Evolutionary conservation across 2,888 invertebrate species (phyloP).

Genomic region (Himalopsyche kuldschensis): DNA sequence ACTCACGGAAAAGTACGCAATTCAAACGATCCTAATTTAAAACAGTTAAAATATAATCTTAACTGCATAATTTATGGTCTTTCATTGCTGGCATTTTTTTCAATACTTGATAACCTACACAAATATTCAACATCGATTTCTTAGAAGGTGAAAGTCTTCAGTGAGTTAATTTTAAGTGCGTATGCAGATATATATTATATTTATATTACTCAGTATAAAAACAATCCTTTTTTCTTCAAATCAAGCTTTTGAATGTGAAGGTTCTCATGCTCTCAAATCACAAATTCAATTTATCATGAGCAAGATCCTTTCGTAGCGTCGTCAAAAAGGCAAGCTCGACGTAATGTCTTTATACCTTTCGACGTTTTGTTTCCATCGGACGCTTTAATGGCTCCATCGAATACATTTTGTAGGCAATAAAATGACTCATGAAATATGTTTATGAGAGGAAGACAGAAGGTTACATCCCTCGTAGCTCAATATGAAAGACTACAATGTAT

Average conservation of each 20-base stretch:
- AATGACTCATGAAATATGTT: slow-evolving; percentile 37
- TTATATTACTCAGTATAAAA: too few species aligned
- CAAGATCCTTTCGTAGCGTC: background rate
- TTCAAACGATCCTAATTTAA: too few species aligned
- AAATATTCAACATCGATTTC: too few species aligned
- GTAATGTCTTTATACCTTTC: background rate
- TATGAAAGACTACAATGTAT: slow-evolving; percentile 17
- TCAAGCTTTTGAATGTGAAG: background rate
- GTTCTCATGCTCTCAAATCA: background rate
- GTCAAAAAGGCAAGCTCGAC: background rate
- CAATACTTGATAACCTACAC: too few species aligned
- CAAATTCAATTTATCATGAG: background rate
- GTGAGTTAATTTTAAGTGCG: too few species aligned
- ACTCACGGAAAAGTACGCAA: too few species aligned
- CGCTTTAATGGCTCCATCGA: slow-evolving; percentile 30
- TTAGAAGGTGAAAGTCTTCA: too few species aligned
- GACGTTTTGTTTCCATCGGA: slow-evolving; percentile 23
- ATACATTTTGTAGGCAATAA: slow-evolving; percentile 35
- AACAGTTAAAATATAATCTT: too few species aligned
- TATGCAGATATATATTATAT: too few species aligned
- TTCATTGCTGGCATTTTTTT: too few species aligned
- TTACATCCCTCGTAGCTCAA: background rate
- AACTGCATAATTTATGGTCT: too few species aligned
- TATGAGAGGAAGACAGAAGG: background rate
- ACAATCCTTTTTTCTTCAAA: background rate